phyloP scores from a whole-genome alignment of 2,888 invertebrate genomes.

The Noctua janthina region DNA sequence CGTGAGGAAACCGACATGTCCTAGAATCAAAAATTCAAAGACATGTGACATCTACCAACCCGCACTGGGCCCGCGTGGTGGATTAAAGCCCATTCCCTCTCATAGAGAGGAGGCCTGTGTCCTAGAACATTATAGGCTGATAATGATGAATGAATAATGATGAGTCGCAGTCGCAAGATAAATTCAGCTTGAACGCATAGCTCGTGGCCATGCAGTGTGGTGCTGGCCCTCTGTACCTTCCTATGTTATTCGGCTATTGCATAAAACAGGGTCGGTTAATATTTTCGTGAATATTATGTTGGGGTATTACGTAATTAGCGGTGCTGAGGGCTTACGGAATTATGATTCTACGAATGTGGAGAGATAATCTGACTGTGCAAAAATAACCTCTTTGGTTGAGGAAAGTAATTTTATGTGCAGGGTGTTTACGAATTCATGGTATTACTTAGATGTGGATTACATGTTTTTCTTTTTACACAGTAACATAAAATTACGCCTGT shows the following conservation, averaged over 20 bases:
- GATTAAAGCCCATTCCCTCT: too few species aligned
- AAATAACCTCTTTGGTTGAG: conserved; percentile 2
- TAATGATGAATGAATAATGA: too few species aligned
- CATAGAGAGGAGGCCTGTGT: too few species aligned
- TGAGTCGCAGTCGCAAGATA: not conserved
- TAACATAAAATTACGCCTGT: not conserved
- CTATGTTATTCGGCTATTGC: not conserved
- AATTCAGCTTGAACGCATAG: not conserved
- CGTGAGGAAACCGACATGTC: too few species aligned
- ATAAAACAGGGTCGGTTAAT: not conserved
- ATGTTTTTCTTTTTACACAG: not conserved
- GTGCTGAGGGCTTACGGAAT: not conserved
- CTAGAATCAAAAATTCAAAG: too few species aligned
- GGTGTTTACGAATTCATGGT: not conserved
- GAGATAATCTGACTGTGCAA: not conserved
- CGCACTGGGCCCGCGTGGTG: too few species aligned
- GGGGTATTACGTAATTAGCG: conserved; percentile 14
- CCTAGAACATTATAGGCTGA: too few species aligned
- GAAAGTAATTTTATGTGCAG: not conserved
- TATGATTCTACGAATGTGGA: conserved; percentile 8
- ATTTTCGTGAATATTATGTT: conserved; percentile 19
- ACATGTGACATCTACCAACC: too few species aligned
- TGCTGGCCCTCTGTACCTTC: not conserved
- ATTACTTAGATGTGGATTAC: not conserved
- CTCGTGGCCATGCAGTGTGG: not conserved